These are phyloP conservation scores for Subanguina moxae DNA, from an alignment of 1,140 invertebrate genomes.

Conservation along the genomic window DNA sequence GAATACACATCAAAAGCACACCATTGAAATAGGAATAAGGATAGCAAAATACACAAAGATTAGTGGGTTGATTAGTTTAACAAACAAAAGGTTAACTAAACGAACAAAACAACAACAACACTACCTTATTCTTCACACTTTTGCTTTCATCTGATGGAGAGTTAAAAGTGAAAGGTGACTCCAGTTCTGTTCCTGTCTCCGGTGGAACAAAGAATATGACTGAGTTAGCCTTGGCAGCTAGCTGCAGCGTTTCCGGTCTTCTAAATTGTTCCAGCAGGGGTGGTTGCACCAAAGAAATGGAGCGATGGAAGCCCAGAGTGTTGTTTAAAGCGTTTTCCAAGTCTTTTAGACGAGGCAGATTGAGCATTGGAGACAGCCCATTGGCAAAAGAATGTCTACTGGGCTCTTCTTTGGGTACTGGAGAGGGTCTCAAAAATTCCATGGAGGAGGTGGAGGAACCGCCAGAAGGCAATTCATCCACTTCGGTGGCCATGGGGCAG, in stretches of 20 bases:
- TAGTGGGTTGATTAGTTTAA: not conserved
- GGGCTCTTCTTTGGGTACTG: constrained; percentile 8
- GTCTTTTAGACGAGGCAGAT: constrained; percentile 22
- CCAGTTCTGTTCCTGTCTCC: not conserved
- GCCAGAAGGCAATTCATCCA: not conserved
- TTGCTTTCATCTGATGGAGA: too few relatives aligned
- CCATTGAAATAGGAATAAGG: too few relatives aligned
- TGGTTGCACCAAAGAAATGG: not conserved
- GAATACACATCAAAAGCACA: too few relatives aligned
- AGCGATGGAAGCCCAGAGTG: constrained; percentile 29
- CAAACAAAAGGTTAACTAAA: constrained; percentile 9
- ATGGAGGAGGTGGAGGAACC: not conserved
- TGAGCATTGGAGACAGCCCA: constrained; percentile 5
- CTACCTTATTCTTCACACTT: constrained; percentile 2
- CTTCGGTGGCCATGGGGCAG: not conserved
- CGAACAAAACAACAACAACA: constrained; percentile 26
- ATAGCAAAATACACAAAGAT: not conserved
- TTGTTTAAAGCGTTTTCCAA: constrained; percentile 25
- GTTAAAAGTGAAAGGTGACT: not conserved
- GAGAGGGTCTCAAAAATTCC: not conserved
- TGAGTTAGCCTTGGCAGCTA: too few relatives aligned
- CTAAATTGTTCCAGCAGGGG: not conserved
- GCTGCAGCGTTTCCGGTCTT: too few relatives aligned
- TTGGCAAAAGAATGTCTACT: not conserved
- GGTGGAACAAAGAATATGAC: not conserved